Conservation (phyloP, 2,113 vertebrate genomes). For the Epinephelus fuscoguttatus region DNA sequence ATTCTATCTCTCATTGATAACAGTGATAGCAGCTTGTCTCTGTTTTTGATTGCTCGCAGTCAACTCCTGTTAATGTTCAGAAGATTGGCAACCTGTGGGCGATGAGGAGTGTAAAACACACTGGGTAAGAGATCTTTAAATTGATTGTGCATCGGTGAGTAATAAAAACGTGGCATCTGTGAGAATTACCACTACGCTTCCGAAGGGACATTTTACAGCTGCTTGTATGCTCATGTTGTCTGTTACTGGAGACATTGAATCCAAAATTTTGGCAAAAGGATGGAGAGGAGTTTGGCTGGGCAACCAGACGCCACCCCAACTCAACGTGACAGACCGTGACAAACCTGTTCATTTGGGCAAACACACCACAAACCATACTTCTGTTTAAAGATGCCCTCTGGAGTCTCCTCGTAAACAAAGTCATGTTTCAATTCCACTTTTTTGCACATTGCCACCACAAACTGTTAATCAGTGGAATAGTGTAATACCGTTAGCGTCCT, state of each 20-base stretch:
- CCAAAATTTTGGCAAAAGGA: not conserved
- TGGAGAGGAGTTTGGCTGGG: not conserved
- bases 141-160: slow-evolving; percentile 11
- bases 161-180: slow-evolving; percentile 2
- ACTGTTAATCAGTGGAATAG: too few species aligned
- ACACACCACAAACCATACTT: not conserved
- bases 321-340: too few species aligned
- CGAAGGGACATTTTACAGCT: slow-evolving; percentile 4
- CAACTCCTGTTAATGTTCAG: slow-evolving; percentile 3
- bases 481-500: too few species aligned
- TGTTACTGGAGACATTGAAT: not conserved
- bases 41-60: not conserved
- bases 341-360: not conserved
- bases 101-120: not conserved
- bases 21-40: not conserved
- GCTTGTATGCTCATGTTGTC: not conserved
- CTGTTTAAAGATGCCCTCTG: not conserved
- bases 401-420: not conserved
- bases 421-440: not conserved
- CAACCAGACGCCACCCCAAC: not conserved
- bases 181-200: not conserved
- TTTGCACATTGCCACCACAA: too few species aligned
- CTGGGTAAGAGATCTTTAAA: not conserved
- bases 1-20: not conserved
- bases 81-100: not conserved